Evolutionary conservation across 2,113 vertebrate genomes (phyloP).

Genomic region (Equus przewalskii): DNA sequence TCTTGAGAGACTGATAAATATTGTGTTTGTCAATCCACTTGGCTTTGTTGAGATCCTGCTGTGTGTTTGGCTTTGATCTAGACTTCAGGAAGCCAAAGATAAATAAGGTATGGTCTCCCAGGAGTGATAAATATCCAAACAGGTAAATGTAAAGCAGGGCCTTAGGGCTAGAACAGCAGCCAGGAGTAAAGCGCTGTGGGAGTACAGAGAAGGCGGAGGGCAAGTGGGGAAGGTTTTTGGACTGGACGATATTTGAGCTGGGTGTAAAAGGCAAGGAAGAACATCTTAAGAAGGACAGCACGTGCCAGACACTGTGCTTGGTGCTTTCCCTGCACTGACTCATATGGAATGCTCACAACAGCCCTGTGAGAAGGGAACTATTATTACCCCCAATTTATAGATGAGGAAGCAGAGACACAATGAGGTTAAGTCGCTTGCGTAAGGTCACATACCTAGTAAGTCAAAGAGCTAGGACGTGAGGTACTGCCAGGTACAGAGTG

Average conservation of each 20-base stretch:
- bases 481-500: not conserved
- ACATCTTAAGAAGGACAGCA: not conserved
- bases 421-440: not conserved
- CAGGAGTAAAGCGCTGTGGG: not conserved
- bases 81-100: not conserved
- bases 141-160: not conserved
- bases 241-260: conserved; percentile 17
- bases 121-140: not conserved
- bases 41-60: not conserved
- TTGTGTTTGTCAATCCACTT: not conserved
- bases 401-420: not conserved
- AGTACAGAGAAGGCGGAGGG: not conserved
- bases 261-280: not conserved
- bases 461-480: not conserved
- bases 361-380: not conserved
- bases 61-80: not conserved
- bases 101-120: not conserved
- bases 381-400: conserved; percentile 4
- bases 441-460: not conserved
- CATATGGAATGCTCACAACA: not conserved
- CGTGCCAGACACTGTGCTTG: not conserved
- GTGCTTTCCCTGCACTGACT: not conserved
- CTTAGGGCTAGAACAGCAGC: not conserved
- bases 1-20: conserved; percentile 3
- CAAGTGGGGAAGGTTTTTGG: not conserved